phyloP scores from a whole-genome alignment of 2,888 invertebrate species.

The Mylabris sibirica region DNA sequence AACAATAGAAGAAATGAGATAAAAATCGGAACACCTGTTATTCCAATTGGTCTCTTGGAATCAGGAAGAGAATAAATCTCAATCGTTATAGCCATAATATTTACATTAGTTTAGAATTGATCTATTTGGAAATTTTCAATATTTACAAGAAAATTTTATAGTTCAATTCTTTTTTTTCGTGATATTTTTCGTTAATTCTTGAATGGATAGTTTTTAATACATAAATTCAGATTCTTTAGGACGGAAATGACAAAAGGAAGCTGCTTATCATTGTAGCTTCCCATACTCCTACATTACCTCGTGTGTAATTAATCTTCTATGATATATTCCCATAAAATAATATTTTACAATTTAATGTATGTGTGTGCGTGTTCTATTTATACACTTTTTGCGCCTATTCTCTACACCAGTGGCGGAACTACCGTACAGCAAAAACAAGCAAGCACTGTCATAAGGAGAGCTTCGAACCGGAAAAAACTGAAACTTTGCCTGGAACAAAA shows the following conservation, averaged over 20 bases:
- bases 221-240: constrained; percentile 7
- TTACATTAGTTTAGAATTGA: neutral
- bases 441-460: too few relatives aligned
- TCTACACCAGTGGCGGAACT: too few relatives aligned
- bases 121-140: too few relatives aligned
- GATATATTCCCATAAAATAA: constrained; percentile 21
- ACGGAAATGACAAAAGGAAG: constrained; percentile 44
- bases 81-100: neutral
- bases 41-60: neutral
- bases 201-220: too few relatives aligned
- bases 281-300: constrained; percentile 47
- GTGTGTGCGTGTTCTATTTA: neutral
- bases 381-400: neutral
- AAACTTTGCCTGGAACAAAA: too few relatives aligned
- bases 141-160: too few relatives aligned
- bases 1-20: neutral
- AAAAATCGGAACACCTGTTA: constrained; percentile 8
- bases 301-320: constrained; percentile 43
- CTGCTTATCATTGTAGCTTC: constrained; percentile 43
- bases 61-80: constrained; percentile 13
- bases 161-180: too few relatives aligned
- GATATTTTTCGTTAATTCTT: neutral
- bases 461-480: too few relatives aligned
- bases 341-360: too few relatives aligned
- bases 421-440: too few relatives aligned